A percentile compares a stretch with the other conserved stretches of the same genome.
These are phyloP conservation scores for Brachionus manjavacas DNA, from an alignment of 1,140 invertebrate genomes.

Conservation along the genomic window DNA sequence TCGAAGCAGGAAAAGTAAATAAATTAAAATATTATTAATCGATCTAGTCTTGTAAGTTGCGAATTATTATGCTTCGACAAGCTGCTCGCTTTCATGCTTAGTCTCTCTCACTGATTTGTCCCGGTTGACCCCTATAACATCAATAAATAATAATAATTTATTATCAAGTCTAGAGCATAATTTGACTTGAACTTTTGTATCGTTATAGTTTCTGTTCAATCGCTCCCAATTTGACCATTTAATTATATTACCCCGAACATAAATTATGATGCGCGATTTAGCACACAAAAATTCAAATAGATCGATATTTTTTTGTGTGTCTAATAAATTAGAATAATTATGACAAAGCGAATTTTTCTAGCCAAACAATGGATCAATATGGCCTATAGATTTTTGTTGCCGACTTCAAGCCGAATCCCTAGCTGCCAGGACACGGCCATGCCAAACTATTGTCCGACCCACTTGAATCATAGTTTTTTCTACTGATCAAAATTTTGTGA, in stretches of 20 bases:
- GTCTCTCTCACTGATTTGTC: neutral
- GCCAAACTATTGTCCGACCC: too few species aligned
- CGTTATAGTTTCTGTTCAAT: conserved; percentile 2
- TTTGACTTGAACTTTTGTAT: conserved; percentile 1
- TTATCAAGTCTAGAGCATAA: neutral
- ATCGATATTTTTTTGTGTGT: neutral
- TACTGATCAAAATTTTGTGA: neutral
- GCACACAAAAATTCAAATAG: neutral
- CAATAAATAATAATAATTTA: neutral
- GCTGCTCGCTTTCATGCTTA: neutral
- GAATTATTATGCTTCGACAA: too few species aligned
- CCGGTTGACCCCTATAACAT: neutral
- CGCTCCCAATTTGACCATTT: conserved; percentile 5
- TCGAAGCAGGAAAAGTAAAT: neutral
- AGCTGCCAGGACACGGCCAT: too few species aligned
- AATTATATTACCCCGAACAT: conserved; percentile 14
- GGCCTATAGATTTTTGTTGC: too few species aligned
- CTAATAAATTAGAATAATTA: neutral
- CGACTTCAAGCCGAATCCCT: too few species aligned
- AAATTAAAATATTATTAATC: neutral
- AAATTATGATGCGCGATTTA: neutral
- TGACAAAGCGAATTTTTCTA: too few species aligned
- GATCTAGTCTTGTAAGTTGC: neutral
- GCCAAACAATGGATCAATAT: too few species aligned
- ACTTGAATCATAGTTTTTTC: too few species aligned